Evolutionary conservation across 2,888 invertebrate species (phyloP).

Genomic region (Eumacrocentrus americanus): DNA sequence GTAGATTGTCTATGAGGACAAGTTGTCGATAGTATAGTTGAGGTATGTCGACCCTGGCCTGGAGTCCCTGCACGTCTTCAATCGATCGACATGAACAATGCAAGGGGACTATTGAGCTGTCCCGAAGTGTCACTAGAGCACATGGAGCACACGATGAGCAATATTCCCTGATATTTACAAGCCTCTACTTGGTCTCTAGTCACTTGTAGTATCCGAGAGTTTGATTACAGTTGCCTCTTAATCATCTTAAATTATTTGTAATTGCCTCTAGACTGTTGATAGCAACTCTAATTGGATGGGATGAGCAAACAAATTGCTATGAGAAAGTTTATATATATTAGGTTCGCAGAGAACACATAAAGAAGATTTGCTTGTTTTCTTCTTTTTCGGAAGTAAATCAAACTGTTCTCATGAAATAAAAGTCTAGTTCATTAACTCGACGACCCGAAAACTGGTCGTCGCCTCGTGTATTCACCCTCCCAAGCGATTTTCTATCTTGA

Average conservation of each 20-base stretch:
- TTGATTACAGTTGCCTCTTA: neutral
- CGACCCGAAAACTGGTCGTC: neutral
- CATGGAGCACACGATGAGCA: neutral
- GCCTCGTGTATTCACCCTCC: neutral
- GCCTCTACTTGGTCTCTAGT: no score
- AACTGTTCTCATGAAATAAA: no score
- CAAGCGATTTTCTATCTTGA: conserved; percentile 8
- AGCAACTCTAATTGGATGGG: no score
- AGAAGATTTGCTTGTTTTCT: no score
- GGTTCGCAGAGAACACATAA: no score
- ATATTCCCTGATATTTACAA: no score
- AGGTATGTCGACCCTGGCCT: conserved; percentile 27
- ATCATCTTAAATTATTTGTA: no score
- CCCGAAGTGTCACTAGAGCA: conserved; percentile 4
- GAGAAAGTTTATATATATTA: no score
- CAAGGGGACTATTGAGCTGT: conserved; percentile 27
- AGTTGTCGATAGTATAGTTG: conserved; percentile 15
- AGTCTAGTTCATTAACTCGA: neutral
- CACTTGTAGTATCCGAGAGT: no score
- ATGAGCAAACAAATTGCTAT: no score
- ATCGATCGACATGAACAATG: conserved; percentile 38
- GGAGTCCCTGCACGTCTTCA: conserved; percentile 26
- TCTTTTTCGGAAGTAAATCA: no score
- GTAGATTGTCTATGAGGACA: neutral
- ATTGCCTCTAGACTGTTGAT: no score